Base-by-base conservation (phyloP, 1,140 invertebrate species). In the Saxidomus purpurata region DNA sequence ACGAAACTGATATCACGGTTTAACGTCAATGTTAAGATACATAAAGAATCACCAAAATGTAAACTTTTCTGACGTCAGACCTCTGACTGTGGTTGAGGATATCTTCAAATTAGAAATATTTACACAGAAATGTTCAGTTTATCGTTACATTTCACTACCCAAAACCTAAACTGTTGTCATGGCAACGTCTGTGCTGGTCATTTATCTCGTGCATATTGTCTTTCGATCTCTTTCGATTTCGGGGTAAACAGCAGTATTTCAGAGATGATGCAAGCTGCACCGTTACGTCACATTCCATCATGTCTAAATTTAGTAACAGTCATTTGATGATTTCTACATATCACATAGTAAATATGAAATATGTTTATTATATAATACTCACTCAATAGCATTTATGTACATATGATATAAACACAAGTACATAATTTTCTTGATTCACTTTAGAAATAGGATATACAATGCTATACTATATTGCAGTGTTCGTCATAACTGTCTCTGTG, bases 191-290 rank as follows among this genome's bases (percentile, higher is more conserved):
- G 38, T 71, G 36, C 67, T 79, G 25, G n/a, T 55, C 76, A 55
- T 3, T 31, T 31, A 34, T 79, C 76, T 79, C 43, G 76, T 52
- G 76, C 47, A 79, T 79, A 8, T 22, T 34, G 49, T 79, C 1
- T 79, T 76, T 76, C 71, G 71, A 76, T 52, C 47, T 79, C 76
- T 79, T 79, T 79, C 76, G 76, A 55, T 79, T 79, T 79, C 76
- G 76, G 76, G 49, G 76, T 79, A 79, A 79, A 79, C 76, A 79
- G 76, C 76, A 55, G 76, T 79, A 38, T 79, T 76, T 55, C 76
- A 79, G 47, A 79, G 76, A 79, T 79, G 36, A 40, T n/a, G 67
- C 67, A 28, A 71, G 19, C 36, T 36, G 13, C 67, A 71, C 67
- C 67, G 28, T 71, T 17, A 28, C n/a, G n/a, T 63, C n/a, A 55